These are phyloP conservation scores for Trematomus loennbergii DNA, from an alignment of 2,113 vertebrate species.

Conservation along the genomic window DNA sequence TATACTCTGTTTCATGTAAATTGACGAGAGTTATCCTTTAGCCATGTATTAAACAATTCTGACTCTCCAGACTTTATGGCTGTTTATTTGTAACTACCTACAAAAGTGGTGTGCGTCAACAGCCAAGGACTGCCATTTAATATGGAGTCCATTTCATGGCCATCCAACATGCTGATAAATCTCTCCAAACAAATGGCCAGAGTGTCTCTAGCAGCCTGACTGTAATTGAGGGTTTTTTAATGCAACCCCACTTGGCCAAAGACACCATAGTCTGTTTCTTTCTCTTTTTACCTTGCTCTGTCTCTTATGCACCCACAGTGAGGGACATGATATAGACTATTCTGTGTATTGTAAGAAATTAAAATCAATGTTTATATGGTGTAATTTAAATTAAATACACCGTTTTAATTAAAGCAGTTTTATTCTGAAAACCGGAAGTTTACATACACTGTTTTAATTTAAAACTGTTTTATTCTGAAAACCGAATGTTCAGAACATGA, in stretches of 20 bases:
- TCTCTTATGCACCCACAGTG: not conserved
- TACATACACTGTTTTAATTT: too few species aligned
- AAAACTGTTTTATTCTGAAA: too few species aligned
- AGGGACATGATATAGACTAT: not conserved
- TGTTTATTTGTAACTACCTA: slow-evolving; percentile 60
- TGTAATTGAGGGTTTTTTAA: slow-evolving; percentile 75
- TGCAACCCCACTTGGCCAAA: slow-evolving; percentile 51
- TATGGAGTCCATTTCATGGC: slow-evolving; percentile 63
- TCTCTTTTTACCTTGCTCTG: not conserved
- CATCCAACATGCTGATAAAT: slow-evolving; percentile 70
- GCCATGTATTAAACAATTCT: slow-evolving; percentile 27
- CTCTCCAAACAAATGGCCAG: slow-evolving; percentile 66
- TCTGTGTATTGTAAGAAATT: too few species aligned
- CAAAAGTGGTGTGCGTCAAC: slow-evolving; percentile 51
- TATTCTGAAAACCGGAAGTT: too few species aligned
- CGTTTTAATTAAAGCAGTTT: too few species aligned
- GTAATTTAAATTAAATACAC: too few species aligned
- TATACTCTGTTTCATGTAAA: not conserved
- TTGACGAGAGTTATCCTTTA: slow-evolving; percentile 14
- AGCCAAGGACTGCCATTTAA: slow-evolving; percentile 55
- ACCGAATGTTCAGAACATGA: too few species aligned
- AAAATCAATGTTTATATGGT: too few species aligned
- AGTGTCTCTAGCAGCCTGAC: slow-evolving; percentile 64
- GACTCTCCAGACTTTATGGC: slow-evolving; percentile 18
- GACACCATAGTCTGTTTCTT: not conserved